Evolutionary conservation across 2,888 invertebrate genomes (phyloP), one percentile per base, ranked within the genome.

Genomic region (Drosophila austrosaltans): DNA sequence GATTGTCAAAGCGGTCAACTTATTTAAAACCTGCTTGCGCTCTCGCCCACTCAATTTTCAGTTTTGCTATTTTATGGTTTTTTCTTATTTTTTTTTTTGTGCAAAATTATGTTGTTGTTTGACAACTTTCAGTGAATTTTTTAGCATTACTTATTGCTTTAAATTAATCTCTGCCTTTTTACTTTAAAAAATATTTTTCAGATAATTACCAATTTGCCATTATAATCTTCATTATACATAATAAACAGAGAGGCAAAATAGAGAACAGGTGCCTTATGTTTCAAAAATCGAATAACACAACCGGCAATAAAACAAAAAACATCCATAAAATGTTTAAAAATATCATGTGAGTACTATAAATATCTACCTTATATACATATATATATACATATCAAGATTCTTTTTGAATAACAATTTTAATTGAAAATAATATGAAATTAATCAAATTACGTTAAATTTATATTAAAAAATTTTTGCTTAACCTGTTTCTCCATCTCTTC

Each of bases 1-100:
- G 67, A 63, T 81, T 81, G 71, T 78, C 69, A 70, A 73, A 72
- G 64, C 60, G 44, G 64, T 40, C 44, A 36, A 36, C 39, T 63
- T 63, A 36, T 57, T 30, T n/a, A 22, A 48, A 25, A 32, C 25
- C 32, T 22, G 57, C 57, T 57, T 16, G 16, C 16, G 59, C 61
- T 61, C 63, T 42, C 63, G 28, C 48, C 58, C 60, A 69, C 69
- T 58, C 61, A 48, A 10, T 39, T 36, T 36, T 36, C 10, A 36
- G 36, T 10, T 36, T 36, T 36, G 36, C 36, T 36, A 36, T 36
- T 36, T 36, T 36, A 36, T 36, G 22, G n/a, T 44, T 20, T 44
- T 16, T 7, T 44, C 7, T 48, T 16, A 22, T 25, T 10, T 10
- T 25, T 25, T 25, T 48, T 48, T 25, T 25, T 48, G 22, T 48